Conservation (phyloP, 2,888 invertebrate genomes). For the Adelognathus sp. region DNA sequence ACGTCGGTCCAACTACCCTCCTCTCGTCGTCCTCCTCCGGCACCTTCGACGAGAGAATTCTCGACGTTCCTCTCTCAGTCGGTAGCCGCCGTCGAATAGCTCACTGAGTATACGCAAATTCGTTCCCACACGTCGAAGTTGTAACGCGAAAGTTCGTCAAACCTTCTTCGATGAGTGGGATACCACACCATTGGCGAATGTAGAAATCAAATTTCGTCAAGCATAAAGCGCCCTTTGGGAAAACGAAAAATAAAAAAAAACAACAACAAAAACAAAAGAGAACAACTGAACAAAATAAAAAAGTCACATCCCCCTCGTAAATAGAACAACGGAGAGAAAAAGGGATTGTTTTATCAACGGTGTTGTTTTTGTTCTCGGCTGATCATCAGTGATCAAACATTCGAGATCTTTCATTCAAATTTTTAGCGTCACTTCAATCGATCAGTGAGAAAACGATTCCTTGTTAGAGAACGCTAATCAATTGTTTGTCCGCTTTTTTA, state of each 20-base stretch:
- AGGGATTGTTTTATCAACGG: too few relatives aligned
- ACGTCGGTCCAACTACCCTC: conserved; percentile 58
- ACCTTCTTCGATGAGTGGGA: background rate
- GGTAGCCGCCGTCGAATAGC: conserved; percentile 65
- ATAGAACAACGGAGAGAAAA: background rate
- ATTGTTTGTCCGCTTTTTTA: background rate
- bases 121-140: background rate
- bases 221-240: background rate
- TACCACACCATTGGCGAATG: background rate
- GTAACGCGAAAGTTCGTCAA: conserved; percentile 16
- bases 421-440: background rate
- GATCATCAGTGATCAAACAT: background rate
- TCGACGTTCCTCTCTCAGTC: conserved; percentile 67
- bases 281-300: background rate
- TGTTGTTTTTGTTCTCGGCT: background rate
- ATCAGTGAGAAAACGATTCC: background rate
- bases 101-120: conserved; percentile 46
- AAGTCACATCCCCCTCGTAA: background rate
- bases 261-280: background rate
- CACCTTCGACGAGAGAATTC: conserved; percentile 62
- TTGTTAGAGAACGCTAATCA: background rate
- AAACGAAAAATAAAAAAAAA: background rate
- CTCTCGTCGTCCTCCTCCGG: conserved; percentile 56
- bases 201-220: background rate
- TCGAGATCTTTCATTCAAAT: background rate